These are phyloP conservation scores for Lutjanus erythropterus DNA, from an alignment of 2,113 vertebrate species.

Conservation along the genomic window DNA sequence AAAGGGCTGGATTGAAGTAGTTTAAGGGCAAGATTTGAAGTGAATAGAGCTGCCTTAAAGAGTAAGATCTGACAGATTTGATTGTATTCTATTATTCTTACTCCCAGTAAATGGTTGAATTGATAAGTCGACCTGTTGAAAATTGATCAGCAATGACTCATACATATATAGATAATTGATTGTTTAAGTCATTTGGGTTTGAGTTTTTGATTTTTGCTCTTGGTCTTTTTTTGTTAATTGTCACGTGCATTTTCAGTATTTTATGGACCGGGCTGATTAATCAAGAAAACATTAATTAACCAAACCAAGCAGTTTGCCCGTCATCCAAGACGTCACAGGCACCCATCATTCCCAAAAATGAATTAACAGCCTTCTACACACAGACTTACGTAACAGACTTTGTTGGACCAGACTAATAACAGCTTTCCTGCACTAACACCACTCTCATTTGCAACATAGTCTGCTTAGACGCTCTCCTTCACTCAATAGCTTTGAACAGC, in stretches of 20 bases:
- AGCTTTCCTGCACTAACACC: background rate
- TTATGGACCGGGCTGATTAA: background rate
- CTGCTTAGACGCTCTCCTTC: background rate
- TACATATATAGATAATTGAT: background rate
- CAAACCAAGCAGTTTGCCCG: background rate
- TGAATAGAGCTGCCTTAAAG: too few species aligned
- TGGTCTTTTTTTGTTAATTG: too few species aligned
- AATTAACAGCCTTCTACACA: background rate
- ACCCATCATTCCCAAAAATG: conserved; percentile 6
- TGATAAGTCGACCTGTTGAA: background rate
- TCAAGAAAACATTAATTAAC: background rate
- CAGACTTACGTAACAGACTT: background rate
- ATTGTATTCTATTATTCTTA: background rate
- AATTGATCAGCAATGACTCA: background rate
- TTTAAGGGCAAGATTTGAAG: too few species aligned
- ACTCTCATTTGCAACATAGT: background rate
- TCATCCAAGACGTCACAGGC: background rate
- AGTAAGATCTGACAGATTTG: background rate
- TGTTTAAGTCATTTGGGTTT: background rate
- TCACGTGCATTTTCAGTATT: background rate
- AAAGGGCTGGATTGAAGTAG: too few species aligned
- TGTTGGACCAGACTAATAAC: background rate
- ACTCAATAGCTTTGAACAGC: background rate
- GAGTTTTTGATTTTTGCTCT: too few species aligned
- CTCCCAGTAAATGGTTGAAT: background rate